Base-by-base conservation (phyloP, 2,113 vertebrate genomes). In the Choloepus hoffmanni region DNA sequence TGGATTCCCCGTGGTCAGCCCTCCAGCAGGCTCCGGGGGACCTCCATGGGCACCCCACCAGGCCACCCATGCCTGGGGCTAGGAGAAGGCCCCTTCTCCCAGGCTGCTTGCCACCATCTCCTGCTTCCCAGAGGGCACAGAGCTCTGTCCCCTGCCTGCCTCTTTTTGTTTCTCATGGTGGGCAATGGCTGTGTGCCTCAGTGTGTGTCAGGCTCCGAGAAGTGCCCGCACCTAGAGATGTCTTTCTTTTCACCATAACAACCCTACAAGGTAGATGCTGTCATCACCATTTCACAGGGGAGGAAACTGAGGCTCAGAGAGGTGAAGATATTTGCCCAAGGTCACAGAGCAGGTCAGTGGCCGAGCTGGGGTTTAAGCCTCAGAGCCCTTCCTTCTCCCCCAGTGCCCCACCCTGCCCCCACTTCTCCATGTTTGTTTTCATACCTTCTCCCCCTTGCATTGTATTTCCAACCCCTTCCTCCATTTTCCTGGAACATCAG, bases 41-140 rank as follows among this genome's bases (percentile, higher is more conserved):
- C 19, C 58, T 60, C 55, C 58, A 19, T 60, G 58, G 58, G 58
- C 58, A 60, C 33, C 16, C 63, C 82, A 76, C 9, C 74, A 28
- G 28, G 23, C 48, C 67, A 33, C n/a, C 15, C 7, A 0, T 0
- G 7, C 6, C 1, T 0, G 24, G 77, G 26, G 18, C 12, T 12
- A 68, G 15, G 33, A 2, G 67, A 50, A 36, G 18, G 13, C 53
- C 16, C 48, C 40, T 3, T 24, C 43, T 40, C 53, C 26, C 6
- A 9, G 5, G 11, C 48, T 30, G 84, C 53, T 84, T 10, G 15
- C 58, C 36, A 33, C 2, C 30, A 21, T 55, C n/a, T 60, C 3
- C 8, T 8, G 3, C 26, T 43, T 30, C 40, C 92, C 48, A 43
- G 30, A 62, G 15, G 21, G 12, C 12, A 16, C 15, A 18, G 30